Evolutionary conservation across 2,888 invertebrate species (phyloP).

Genomic region (Lasioglossum lativentre): DNA sequence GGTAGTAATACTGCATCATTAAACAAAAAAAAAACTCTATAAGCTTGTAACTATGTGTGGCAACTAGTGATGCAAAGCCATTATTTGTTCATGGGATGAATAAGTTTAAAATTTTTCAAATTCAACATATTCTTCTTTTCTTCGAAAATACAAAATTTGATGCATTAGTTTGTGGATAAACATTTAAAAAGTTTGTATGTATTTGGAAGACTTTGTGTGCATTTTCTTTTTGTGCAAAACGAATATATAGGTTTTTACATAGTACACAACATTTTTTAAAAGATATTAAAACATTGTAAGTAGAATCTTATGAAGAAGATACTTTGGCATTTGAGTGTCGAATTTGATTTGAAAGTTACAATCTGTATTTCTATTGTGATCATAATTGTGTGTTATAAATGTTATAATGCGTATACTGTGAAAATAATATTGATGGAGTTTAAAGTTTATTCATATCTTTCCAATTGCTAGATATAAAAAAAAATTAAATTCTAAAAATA

Average conservation of each 20-base stretch:
- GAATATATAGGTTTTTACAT: slow-evolving; percentile 10
- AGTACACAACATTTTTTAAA: background rate
- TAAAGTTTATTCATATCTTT: slow-evolving; percentile 27
- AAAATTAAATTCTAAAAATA: slow-evolving; percentile 7
- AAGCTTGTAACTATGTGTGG: slow-evolving; percentile 60
- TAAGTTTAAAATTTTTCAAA: slow-evolving; percentile 23
- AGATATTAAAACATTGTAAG: slow-evolving; percentile 14
- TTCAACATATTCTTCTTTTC: slow-evolving; percentile 12
- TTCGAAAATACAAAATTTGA: background rate
- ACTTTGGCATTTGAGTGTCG: slow-evolving; percentile 5
- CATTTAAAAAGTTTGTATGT: slow-evolving; percentile 1
- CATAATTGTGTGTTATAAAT: slow-evolving; percentile 36
- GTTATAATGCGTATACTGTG: slow-evolving; percentile 29
- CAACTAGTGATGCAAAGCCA: slow-evolving; percentile 44
- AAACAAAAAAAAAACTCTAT: slow-evolving; percentile 43
- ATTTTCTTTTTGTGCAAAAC: background rate
- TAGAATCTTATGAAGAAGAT: slow-evolving; percentile 17
- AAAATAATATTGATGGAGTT: slow-evolving; percentile 35
- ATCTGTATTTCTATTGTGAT: slow-evolving; percentile 9
- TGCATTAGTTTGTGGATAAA: slow-evolving; percentile 7
- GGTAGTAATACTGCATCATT: slow-evolving; percentile 74
- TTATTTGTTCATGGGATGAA: slow-evolving; percentile 43
- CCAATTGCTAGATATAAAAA: slow-evolving; percentile 19
- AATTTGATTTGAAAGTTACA: slow-evolving; percentile 23
- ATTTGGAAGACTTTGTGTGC: slow-evolving; percentile 14